A percentile compares a stretch with the other conserved stretches of the same genome.
These are phyloP conservation scores for Helicoverpa armigera DNA, from an alignment of 1,140 invertebrate genomes.

Conservation along the genomic window DNA sequence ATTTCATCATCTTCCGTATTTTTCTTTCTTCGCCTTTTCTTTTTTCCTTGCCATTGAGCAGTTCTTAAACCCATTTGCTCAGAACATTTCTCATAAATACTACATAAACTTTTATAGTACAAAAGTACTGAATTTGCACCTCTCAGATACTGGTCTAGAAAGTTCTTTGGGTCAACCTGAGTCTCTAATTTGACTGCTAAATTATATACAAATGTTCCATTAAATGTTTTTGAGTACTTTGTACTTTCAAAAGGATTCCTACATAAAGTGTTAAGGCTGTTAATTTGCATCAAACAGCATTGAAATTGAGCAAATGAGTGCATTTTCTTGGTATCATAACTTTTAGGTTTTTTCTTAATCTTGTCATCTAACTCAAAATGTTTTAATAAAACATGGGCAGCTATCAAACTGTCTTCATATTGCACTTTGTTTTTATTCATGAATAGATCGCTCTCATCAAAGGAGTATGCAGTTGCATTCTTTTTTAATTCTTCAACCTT, in stretches of 20 bases:
- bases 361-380: constrained; percentile 89
- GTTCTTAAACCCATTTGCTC: constrained; percentile 66
- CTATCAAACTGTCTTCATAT: constrained; percentile 88
- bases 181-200: constrained; percentile 87
- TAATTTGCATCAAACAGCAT: constrained; percentile 88
- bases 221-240: constrained; percentile 88
- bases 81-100: constrained; percentile 64
- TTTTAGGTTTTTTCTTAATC: constrained; percentile 87
- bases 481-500: constrained; percentile 75
- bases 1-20: constrained; percentile 62
- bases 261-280: constrained; percentile 90
- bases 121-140: constrained; percentile 84
- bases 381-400: constrained; percentile 87
- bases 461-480: constrained; percentile 56
- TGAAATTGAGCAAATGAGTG: constrained; percentile 92
- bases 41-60: constrained; percentile 61
- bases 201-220: constrained; percentile 92
- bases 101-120: constrained; percentile 77
- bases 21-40: constrained; percentile 66
- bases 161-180: constrained; percentile 84
- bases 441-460: constrained; percentile 65
- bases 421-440: constrained; percentile 82
- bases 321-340: constrained; percentile 88
- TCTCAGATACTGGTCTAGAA: constrained; percentile 85
- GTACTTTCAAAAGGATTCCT: constrained; percentile 86